Evolutionary conservation across 2,888 invertebrate genomes (phyloP).

Genomic region (Hedya salicella): DNA sequence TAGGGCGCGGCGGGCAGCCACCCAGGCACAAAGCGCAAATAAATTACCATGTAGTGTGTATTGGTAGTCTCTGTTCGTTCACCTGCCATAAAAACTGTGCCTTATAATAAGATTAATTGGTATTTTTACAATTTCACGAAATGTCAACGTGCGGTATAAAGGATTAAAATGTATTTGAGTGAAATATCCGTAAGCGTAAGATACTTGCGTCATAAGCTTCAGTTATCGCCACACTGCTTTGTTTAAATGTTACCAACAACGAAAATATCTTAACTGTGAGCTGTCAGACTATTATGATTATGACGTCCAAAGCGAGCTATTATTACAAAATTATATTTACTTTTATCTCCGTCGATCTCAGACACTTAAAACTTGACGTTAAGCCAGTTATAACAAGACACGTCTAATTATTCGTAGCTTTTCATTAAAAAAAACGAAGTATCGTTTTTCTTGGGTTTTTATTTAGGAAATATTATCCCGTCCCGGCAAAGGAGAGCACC

Average conservation of each 20-base stretch:
- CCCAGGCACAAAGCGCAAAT: constrained; percentile 63
- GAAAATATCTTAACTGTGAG: constrained; percentile 20
- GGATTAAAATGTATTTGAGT: constrained; percentile 25
- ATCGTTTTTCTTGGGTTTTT: constrained; percentile 40
- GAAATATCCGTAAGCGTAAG: constrained; percentile 6
- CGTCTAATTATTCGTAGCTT: constrained; percentile 22
- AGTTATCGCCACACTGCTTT: constrained; percentile 26
- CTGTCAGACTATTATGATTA: constrained; percentile 27
- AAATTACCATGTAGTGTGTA: constrained; percentile 70
- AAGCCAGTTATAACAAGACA: constrained; percentile 6
- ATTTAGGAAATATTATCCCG: constrained; percentile 46
- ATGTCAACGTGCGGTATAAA: constrained; percentile 15
- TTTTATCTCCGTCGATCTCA: background rate
- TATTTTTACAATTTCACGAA: constrained; percentile 41
- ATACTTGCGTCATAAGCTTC: constrained; percentile 30
- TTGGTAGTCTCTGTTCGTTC: constrained; percentile 66
- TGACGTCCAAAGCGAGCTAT: constrained; percentile 7
- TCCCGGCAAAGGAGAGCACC: constrained; percentile 45
- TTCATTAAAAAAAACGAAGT: constrained; percentile 12
- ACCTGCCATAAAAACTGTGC: constrained; percentile 63
- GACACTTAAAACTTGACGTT: background rate
- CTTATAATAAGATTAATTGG: constrained; percentile 53
- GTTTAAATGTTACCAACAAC: constrained; percentile 33
- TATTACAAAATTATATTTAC: constrained; percentile 10
- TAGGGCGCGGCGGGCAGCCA: constrained; percentile 53